These are phyloP conservation scores for Bruchidius siliquastri DNA, from an alignment of 2,888 invertebrate species.

Conservation along the genomic window DNA sequence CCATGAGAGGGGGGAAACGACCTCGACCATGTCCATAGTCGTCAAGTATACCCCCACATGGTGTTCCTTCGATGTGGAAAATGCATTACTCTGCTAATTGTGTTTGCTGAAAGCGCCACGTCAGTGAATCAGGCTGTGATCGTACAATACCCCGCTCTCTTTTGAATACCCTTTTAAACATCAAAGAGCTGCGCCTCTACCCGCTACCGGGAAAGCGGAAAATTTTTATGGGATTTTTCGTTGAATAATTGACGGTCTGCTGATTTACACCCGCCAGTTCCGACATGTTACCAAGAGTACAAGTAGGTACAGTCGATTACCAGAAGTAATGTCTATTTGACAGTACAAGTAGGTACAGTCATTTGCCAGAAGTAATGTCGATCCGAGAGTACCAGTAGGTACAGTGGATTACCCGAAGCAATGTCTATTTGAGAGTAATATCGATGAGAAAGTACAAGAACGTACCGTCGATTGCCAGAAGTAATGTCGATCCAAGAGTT, in stretches of 20 bases:
- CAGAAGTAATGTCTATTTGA: too few relatives aligned
- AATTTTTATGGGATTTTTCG: background rate
- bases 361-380: too few relatives aligned
- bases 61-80: background rate
- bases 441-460: too few relatives aligned
- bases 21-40: background rate
- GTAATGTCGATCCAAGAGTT: too few relatives aligned
- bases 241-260: background rate
- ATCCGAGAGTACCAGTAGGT: too few relatives aligned
- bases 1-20: background rate
- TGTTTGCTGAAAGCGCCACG: background rate
- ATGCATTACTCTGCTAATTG: background rate
- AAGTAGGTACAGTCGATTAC: too few relatives aligned
- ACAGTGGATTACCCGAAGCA: too few relatives aligned
- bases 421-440: too few relatives aligned
- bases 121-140: background rate
- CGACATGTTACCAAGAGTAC: background rate
- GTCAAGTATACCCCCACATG: background rate
- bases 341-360: too few relatives aligned
- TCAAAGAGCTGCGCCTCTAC: background rate
- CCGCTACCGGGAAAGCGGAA: background rate
- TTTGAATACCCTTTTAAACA: background rate
- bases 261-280: background rate
- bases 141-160: background rate
- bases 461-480: too few relatives aligned